Evolutionary conservation across 2,888 invertebrate species (phyloP), one percentile per base, ranked within the genome.

Genomic region (Rhagonycha fulva): DNA sequence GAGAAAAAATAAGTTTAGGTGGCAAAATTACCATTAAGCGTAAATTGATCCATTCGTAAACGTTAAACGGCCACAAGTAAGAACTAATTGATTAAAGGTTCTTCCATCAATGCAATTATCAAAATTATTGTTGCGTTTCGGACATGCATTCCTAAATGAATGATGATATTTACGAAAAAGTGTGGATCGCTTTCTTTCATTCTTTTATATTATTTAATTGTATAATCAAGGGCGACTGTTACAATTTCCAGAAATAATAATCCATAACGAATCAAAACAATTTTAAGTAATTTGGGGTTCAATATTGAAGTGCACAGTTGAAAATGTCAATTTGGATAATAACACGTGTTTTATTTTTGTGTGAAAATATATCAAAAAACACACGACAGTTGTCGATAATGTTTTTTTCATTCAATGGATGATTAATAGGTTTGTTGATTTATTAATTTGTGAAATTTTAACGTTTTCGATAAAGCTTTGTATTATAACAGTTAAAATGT

Each of bases 391-490:
- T 76, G 76, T 71, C 69, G 74, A 76, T 74, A 71, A 76, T 74
- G 71, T 74, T 70, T 14, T 74, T 70, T 70, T 70, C 66, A 67
- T 66, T 66, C 26, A 62, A 69, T 70, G 23, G 71, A 74, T 76
- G 76, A 76, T 76, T 76, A 71, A 76, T 76, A 74, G 74, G 74
- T 76, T 76, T 76, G 71, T 76, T 71, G 71, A 76, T 71, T 76
- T 76, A 76, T 76, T 76, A 76, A 76, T 76, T 76, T 76, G 30
- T 62, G 32, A 70, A 63, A 69, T 30, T 70, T 67, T 70, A 11
- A 12, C 24, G 19, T 66, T 72, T 72, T 47, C 47, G n/a, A 47
- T 47, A n/a, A 47, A 47, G 47, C 47, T 47, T 47, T 47, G 47
- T 47, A 47, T 47, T 47, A 47, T 47, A 47, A 47, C 47, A 47